Conservation (phyloP, 2,797 vertebrate genomes). For the Helostoma temminkii region DNA sequence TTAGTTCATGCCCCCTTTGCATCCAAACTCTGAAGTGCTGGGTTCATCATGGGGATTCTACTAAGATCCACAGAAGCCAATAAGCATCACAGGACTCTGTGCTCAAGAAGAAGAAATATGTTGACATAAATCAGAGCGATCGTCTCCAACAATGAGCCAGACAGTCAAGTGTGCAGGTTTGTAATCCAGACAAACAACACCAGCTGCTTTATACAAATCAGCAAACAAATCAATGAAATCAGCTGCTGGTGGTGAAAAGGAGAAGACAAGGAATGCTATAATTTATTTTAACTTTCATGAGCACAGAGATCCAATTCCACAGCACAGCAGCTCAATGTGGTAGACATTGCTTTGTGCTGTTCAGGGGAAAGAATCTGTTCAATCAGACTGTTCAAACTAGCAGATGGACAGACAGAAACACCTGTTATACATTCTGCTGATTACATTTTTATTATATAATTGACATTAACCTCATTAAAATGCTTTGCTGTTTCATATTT, state of each 20-base stretch:
- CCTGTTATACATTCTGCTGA: neutral
- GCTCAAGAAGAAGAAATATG: neutral
- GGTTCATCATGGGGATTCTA: constrained; percentile 9
- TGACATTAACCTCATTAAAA: neutral
- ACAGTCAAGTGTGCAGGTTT: neutral
- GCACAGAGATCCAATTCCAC: neutral
- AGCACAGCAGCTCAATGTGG: neutral
- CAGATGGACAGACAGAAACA: neutral
- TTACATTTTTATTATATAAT: neutral
- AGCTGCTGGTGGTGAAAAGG: neutral
- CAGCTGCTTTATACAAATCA: constrained; percentile 37
- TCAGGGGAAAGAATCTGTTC: neutral
- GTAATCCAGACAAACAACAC: neutral
- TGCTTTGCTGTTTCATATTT: no score
- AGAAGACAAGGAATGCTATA: neutral
- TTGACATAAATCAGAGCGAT: constrained; percentile 26
- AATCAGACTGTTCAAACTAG: neutral
- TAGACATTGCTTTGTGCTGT: neutral
- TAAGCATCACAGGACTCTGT: neutral
- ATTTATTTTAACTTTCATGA: constrained; percentile 1
- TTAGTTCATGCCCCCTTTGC: constrained; percentile 38
- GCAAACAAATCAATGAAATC: constrained; percentile 9
- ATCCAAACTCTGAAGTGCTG: constrained; percentile 10
- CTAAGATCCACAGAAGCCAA: constrained; percentile 11
- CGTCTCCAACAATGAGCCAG: neutral